A percentile compares a stretch with the other conserved stretches of the same genome.
Evolutionary conservation across 2,888 invertebrate species (phyloP).

Genomic region (Cryptophagus acutangulus): DNA sequence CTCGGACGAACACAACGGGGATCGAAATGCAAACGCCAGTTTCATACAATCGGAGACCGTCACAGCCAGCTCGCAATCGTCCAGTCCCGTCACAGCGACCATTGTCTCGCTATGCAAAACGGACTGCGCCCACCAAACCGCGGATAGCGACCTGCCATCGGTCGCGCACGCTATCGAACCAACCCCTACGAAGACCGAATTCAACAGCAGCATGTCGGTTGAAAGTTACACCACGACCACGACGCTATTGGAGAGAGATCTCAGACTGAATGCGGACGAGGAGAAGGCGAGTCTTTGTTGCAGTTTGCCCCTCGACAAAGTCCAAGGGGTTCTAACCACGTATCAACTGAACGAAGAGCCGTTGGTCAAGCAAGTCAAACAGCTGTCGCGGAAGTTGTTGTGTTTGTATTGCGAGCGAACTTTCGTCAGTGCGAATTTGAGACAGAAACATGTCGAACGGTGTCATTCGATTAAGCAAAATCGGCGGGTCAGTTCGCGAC

Average conservation of each 20-base stretch:
- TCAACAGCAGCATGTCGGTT: slow-evolving; percentile 6
- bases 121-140: slow-evolving; percentile 32
- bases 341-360: slow-evolving; percentile 18
- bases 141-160: slow-evolving; percentile 28
- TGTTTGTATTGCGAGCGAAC: slow-evolving; percentile 49
- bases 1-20: slow-evolving; percentile 29
- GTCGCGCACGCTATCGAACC: slow-evolving; percentile 32
- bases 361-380: slow-evolving; percentile 15
- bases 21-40: slow-evolving; percentile 37
- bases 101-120: slow-evolving; percentile 30
- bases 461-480: slow-evolving; percentile 45
- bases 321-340: slow-evolving; percentile 34
- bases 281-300: slow-evolving; percentile 38
- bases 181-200: slow-evolving; percentile 31
- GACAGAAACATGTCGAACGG: slow-evolving; percentile 48
- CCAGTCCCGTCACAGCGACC: slow-evolving; percentile 30
- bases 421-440: slow-evolving; percentile 44
- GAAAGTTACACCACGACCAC: background rate
- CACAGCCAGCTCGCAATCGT: slow-evolving; percentile 27
- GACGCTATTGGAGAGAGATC: background rate
- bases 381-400: slow-evolving; percentile 39
- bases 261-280: slow-evolving; percentile 16
- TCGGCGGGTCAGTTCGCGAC: slow-evolving; percentile 44
- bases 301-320: slow-evolving; percentile 44
- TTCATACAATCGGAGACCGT: slow-evolving; percentile 32